These are phyloP conservation scores for Brachypterus glaber DNA, from an alignment of 2,888 invertebrate species.

Conservation along the genomic window DNA sequence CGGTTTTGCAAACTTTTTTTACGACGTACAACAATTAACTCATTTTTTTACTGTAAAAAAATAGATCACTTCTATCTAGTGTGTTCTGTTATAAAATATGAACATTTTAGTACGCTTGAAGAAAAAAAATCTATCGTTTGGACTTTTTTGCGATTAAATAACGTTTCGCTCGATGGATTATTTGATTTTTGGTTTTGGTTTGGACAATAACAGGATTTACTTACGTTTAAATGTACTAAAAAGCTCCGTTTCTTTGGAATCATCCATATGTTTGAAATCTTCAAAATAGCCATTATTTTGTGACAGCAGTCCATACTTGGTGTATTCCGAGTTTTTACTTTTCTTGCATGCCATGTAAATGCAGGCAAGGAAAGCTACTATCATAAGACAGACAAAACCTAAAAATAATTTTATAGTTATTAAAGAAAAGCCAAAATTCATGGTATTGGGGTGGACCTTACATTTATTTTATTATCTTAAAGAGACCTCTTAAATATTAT, in stretches of 20 bases:
- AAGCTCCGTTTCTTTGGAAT: slow-evolving; percentile 28
- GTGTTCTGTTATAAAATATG: too few species aligned
- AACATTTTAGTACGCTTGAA: too few species aligned
- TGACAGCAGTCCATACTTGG: slow-evolving; percentile 29
- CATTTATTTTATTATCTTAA: slow-evolving; percentile 7
- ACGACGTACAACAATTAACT: too few species aligned
- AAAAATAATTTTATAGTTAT: slow-evolving; percentile 13
- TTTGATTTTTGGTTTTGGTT: neutral
- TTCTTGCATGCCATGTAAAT: slow-evolving; percentile 47
- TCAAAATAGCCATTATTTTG: slow-evolving; percentile 27
- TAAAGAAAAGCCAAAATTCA: neutral
- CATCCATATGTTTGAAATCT: slow-evolving; percentile 25
- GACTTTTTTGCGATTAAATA: too few species aligned
- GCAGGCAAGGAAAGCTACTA: slow-evolving; percentile 47
- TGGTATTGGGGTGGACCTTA: too few species aligned
- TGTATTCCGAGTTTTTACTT: slow-evolving; percentile 18
- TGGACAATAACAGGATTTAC: slow-evolving; percentile 7
- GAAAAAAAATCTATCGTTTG: too few species aligned
- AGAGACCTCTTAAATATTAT: slow-evolving; percentile 1
- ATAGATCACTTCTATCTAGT: too few species aligned
- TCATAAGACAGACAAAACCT: slow-evolving; percentile 49
- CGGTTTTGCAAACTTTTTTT: too few species aligned
- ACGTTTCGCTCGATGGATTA: too few species aligned
- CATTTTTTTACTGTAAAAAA: too few species aligned
- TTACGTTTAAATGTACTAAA: slow-evolving; percentile 27